Evolutionary conservation across 2,113 vertebrate genomes (phyloP).

Genomic region (Thamnophis sirtalis): DNA sequence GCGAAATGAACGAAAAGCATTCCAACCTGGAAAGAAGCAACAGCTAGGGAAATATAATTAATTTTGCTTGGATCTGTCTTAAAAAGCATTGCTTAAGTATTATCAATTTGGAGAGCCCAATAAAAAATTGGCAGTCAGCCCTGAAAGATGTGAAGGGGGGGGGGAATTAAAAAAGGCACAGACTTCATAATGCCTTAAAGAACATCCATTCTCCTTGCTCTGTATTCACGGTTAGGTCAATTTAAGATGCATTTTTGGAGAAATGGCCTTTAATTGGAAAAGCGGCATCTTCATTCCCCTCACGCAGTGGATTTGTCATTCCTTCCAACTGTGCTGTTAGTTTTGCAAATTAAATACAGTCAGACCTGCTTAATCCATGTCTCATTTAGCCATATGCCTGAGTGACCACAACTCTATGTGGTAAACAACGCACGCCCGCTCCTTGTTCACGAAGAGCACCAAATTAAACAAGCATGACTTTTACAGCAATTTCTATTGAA

Average conservation of each 20-base stretch:
- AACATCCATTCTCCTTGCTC: neutral
- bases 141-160: neutral
- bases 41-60: neutral
- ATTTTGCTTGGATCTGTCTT: neutral
- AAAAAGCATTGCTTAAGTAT: neutral
- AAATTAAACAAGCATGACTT: neutral
- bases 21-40: neutral
- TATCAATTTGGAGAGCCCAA: neutral
- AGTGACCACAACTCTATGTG: neutral
- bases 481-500: neutral
- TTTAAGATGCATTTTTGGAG: neutral
- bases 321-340: conserved; percentile 17
- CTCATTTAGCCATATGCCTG: neutral
- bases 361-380: conserved; percentile 18
- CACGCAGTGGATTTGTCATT: neutral
- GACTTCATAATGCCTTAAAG: neutral
- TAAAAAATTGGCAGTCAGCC: neutral
- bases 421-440: neutral
- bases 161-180: neutral
- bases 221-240: neutral
- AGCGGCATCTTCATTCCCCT: conserved; percentile 5
- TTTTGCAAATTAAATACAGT: conserved; percentile 16
- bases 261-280: neutral
- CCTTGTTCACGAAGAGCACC: neutral
- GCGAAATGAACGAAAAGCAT: too few relatives aligned